Conservation (phyloP, 1,140 invertebrate genomes). For the Drosophila yakuba region DNA sequence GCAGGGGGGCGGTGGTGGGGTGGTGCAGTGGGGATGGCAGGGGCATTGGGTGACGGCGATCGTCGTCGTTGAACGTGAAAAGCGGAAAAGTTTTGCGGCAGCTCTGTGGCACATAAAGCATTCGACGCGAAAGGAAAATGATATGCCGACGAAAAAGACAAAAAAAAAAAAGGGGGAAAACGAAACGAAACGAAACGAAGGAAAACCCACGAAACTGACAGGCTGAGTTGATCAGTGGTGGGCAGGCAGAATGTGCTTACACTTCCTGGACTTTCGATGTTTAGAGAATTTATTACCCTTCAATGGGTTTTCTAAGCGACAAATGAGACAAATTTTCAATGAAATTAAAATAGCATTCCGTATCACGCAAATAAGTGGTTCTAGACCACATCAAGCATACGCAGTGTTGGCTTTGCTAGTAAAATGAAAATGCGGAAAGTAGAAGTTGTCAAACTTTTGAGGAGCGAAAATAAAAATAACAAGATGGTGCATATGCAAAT, state of each 20-base stretch:
- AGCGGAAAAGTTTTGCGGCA: constrained; percentile 82
- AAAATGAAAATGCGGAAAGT: too few relatives aligned
- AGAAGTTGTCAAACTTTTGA: background rate
- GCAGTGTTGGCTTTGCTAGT: background rate
- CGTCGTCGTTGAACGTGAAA: constrained; percentile 85
- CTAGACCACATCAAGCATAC: constrained; percentile 8
- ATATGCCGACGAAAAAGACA: constrained; percentile 40
- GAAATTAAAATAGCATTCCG: too few relatives aligned
- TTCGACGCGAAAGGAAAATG: constrained; percentile 49
- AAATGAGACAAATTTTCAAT: too few relatives aligned
- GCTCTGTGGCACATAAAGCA: constrained; percentile 69
- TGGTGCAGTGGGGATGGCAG: background rate
- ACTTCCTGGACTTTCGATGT: constrained; percentile 16
- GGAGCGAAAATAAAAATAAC: too few relatives aligned
- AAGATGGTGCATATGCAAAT: too few relatives aligned
- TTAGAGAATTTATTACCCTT: too few relatives aligned
- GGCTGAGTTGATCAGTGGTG: constrained; percentile 1
- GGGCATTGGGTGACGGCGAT: constrained; percentile 73
- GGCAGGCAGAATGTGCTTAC: constrained; percentile 19
- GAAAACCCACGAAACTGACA: constrained; percentile 2
- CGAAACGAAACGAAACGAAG: constrained; percentile 11
- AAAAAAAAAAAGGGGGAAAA: background rate
- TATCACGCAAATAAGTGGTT: background rate
- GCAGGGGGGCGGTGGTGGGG: constrained; percentile 10
- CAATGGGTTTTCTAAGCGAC: too few relatives aligned